Evolutionary conservation across 2,113 vertebrate species (phyloP).

Genomic region (Aplodontia rufa): DNA sequence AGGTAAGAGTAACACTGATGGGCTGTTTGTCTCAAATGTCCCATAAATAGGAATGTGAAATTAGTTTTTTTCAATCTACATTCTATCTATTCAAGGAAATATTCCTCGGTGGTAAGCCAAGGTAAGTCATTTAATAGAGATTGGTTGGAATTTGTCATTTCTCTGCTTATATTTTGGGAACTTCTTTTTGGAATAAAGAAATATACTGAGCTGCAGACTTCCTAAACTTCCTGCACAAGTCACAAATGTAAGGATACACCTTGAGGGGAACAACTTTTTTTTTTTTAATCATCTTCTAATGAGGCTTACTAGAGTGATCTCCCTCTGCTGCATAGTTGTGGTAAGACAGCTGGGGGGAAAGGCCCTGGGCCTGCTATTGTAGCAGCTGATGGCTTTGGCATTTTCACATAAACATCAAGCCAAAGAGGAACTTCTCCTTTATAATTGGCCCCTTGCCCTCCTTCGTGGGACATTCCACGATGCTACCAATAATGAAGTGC

Average conservation of each 20-base stretch:
- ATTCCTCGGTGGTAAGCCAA: neutral
- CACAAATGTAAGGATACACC: neutral
- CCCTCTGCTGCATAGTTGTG: constrained; percentile 11
- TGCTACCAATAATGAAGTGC: constrained; percentile 61
- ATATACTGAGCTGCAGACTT: neutral
- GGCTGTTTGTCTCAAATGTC: constrained; percentile 81
- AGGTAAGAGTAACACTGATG: constrained; percentile 73
- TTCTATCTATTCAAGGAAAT: constrained; percentile 49
- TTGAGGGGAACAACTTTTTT: neutral
- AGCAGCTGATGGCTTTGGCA: constrained; percentile 52
- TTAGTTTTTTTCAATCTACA: constrained; percentile 79
- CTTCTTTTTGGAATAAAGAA: neutral
- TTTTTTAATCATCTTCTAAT: neutral
- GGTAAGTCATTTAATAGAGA: neutral
- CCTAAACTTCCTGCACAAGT: neutral
- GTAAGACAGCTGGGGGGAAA: neutral
- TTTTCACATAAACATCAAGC: constrained; percentile 55
- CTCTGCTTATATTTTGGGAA: neutral
- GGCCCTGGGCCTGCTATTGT: neutral
- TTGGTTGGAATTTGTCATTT: neutral
- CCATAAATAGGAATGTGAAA: constrained; percentile 81
- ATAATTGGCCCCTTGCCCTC: constrained; percentile 25
- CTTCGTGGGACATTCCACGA: constrained; percentile 59
- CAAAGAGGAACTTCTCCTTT: constrained; percentile 41
- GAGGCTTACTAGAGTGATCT: neutral